These are phyloP conservation scores for Odontomachus brunneus DNA, from an alignment of 1,140 invertebrate species.

Conservation along the genomic window DNA sequence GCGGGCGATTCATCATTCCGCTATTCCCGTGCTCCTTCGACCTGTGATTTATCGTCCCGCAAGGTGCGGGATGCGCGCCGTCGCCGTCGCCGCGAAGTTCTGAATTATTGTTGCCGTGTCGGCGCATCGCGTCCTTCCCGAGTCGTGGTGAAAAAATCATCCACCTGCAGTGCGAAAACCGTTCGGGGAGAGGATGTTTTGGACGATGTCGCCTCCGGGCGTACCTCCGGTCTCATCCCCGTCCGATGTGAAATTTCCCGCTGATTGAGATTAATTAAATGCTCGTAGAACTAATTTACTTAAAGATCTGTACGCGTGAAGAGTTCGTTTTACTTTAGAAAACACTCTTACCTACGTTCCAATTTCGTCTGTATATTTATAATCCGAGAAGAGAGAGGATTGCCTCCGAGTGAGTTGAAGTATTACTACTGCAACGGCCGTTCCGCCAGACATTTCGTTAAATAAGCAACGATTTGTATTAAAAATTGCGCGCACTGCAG, in stretches of 20 bases:
- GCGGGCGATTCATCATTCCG: constrained; percentile 61
- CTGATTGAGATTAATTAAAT: too few species aligned
- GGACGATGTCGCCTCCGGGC: background rate
- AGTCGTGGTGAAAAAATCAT: constrained; percentile 18
- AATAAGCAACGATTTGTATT: background rate
- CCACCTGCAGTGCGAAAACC: background rate
- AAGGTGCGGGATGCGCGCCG: constrained; percentile 35
- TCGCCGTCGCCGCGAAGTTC: constrained; percentile 26
- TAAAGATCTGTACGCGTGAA: too few species aligned
- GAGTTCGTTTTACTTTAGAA: too few species aligned
- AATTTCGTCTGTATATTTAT: too few species aligned
- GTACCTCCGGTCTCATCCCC: background rate
- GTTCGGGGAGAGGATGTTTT: background rate
- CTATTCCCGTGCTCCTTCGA: constrained; percentile 57
- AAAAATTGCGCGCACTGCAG: background rate
- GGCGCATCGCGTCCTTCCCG: constrained; percentile 24
- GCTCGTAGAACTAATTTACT: too few species aligned
- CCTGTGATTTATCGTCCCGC: constrained; percentile 59
- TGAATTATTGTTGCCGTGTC: constrained; percentile 60
- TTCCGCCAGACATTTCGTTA: background rate
- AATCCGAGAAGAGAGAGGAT: background rate
- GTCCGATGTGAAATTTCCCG: too few species aligned
- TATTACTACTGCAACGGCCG: background rate
- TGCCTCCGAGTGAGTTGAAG: background rate
- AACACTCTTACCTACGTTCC: too few species aligned